phyloP scores from a whole-genome alignment of 2,113 vertebrate genomes.

The Pelvicachromis taeniatus region DNA sequence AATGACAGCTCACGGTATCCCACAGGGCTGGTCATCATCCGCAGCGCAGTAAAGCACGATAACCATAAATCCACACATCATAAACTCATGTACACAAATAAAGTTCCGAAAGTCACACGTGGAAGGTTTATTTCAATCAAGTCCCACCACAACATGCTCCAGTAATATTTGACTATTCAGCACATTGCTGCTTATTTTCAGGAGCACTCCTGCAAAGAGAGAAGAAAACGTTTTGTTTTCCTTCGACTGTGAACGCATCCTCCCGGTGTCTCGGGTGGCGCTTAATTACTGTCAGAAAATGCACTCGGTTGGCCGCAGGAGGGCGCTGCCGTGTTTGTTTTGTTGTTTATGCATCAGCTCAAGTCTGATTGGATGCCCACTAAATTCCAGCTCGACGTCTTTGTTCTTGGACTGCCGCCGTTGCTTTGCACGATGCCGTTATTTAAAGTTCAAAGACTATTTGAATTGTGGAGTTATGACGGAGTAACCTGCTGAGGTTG shows the following conservation, averaged over 20 bases:
- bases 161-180: accelerated
- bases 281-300: background rate
- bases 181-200: background rate
- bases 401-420: background rate
- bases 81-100: accelerated
- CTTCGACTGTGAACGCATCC: background rate
- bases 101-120: background rate
- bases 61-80: background rate
- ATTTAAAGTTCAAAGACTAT: background rate
- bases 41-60: background rate
- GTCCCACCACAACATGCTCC: accelerated
- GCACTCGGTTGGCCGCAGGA: background rate
- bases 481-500: background rate
- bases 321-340: background rate
- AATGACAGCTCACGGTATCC: background rate
- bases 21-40: background rate
- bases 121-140: background rate
- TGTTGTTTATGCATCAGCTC: background rate
- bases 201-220: accelerated
- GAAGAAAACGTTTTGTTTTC: background rate
- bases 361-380: background rate
- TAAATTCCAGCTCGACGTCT: background rate
- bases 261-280: background rate
- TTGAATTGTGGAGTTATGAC: background rate
- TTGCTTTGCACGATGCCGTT: accelerated